A percentile compares a stretch with the other conserved stretches of the same genome.
phyloP scores from a whole-genome alignment of 2,888 invertebrate genomes.

The Acronicta aceris region DNA sequence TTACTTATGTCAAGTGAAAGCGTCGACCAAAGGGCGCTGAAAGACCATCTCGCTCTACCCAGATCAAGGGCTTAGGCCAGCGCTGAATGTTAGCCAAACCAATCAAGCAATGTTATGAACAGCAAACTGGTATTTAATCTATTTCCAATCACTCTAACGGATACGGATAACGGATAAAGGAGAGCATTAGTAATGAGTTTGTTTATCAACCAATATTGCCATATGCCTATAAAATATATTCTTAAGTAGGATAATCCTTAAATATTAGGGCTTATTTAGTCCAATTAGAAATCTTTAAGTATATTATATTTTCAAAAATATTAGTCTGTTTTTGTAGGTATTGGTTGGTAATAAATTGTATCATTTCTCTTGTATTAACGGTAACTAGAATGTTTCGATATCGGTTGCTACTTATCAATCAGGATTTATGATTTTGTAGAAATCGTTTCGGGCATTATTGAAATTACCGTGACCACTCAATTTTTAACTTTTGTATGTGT shows the following conservation, averaged over 20 bases:
- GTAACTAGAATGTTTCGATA: constrained; percentile 5
- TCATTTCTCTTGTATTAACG: constrained; percentile 4
- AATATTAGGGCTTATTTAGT: constrained; percentile 3
- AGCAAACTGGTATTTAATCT: background rate
- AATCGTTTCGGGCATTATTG: constrained; percentile 25
- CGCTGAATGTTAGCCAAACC: no score
- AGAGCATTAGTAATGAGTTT: constrained; percentile 6
- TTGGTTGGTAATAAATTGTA: constrained; percentile 17
- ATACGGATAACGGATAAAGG: background rate
- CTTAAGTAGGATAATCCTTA: constrained; percentile 17
- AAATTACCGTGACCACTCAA: constrained; percentile 23
- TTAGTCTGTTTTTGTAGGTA: background rate
- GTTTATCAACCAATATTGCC: constrained; percentile 11
- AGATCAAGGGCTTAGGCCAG: no score
- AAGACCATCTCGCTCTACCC: no score
- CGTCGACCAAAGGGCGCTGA: no score
- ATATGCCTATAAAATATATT: no score
- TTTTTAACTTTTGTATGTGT: constrained; percentile 23
- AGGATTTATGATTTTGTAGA: constrained; percentile 23
- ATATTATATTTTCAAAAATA: background rate
- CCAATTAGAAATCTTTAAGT: constrained; percentile 6
- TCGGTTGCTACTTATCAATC: constrained; percentile 1
- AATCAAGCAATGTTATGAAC: background rate
- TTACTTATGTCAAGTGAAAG: no score
- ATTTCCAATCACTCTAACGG: constrained; percentile 5